phyloP scores from a whole-genome alignment of 2,113 vertebrate genomes.

The Heterocephalus glaber region DNA sequence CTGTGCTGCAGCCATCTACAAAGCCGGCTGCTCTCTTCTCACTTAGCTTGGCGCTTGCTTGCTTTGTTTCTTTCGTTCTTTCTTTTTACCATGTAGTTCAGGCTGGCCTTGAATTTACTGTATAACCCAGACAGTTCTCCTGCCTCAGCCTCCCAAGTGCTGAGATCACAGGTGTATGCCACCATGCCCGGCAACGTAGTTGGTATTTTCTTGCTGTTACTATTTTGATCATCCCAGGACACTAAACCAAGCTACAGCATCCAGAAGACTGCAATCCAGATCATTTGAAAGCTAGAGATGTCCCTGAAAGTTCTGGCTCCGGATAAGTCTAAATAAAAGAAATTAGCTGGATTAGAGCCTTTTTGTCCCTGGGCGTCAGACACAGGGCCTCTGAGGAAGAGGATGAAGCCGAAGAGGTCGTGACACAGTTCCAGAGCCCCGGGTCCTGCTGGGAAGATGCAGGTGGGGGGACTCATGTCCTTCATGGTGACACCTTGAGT shows the following conservation, averaged over 20 bases:
- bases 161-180: not conserved
- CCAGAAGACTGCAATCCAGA: slow-evolving; percentile 18
- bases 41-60: too few species aligned
- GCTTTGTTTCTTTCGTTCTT: not conserved
- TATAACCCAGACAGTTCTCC: not conserved
- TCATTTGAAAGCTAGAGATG: not conserved
- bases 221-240: not conserved
- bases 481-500: not conserved
- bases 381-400: not conserved
- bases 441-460: not conserved
- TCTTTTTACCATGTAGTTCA: not conserved
- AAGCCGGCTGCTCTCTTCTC: not conserved
- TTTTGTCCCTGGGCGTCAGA: not conserved
- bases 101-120: not conserved
- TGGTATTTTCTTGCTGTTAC: not conserved
- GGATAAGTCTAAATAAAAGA: slow-evolving; percentile 4
- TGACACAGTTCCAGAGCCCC: not conserved
- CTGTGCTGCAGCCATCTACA: too few species aligned
- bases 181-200: not conserved
- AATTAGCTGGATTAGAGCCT: not conserved
- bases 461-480: not conserved
- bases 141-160: not conserved
- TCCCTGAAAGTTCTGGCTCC: not conserved
- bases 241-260: slow-evolving; percentile 9
- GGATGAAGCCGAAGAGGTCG: not conserved